These are phyloP conservation scores for Carollia perspicillata DNA, from an alignment of 2,113 vertebrate species.

Conservation along the genomic window DNA sequence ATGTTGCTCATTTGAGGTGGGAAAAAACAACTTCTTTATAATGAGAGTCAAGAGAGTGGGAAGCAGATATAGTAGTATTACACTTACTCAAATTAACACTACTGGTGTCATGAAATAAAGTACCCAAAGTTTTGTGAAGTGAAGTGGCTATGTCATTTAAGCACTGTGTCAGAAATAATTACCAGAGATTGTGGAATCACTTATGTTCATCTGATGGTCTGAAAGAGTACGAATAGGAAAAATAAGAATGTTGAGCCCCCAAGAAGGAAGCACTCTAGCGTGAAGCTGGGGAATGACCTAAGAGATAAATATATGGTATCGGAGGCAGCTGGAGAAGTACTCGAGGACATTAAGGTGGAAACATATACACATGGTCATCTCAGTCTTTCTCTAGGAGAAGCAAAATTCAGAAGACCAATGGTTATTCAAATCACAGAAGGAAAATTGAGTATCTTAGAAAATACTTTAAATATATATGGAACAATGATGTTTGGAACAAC, in stretches of 20 bases:
- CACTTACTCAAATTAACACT: neutral
- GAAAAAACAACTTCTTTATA: neutral
- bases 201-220: neutral
- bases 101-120: neutral
- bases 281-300: too few relatives aligned
- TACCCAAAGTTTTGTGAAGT: neutral
- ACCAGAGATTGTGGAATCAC: neutral
- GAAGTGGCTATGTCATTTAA: neutral
- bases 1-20: neutral
- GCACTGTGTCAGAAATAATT: neutral
- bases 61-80: neutral
- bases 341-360: conserved; percentile 45
- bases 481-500: conserved; percentile 81
- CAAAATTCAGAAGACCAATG: conserved; percentile 45
- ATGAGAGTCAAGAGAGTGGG: neutral
- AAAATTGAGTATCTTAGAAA: conserved; percentile 49
- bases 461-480: conserved; percentile 83
- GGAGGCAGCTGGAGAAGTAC: neutral
- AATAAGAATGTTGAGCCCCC: neutral
- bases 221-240: neutral
- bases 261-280: too few relatives aligned
- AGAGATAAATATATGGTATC: too few relatives aligned
- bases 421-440: conserved; percentile 50
- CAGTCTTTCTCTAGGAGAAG: conserved; percentile 17
- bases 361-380: neutral